phyloP scores from a whole-genome alignment of 2,113 vertebrate species.

The Anseranas semipalmata region DNA sequence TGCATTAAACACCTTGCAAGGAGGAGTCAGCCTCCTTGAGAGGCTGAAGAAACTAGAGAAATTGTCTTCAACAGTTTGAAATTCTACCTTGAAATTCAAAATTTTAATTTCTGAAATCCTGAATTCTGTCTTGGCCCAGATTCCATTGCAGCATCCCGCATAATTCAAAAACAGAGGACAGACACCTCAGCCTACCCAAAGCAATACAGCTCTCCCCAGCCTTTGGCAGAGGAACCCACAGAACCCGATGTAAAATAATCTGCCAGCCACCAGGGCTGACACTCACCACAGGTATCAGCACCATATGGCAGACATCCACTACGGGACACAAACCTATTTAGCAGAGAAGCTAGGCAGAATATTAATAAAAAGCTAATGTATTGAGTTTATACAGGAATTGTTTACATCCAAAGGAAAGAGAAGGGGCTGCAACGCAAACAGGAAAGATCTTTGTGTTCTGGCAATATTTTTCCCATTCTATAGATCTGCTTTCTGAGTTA shows the following conservation, averaged over 20 bases:
- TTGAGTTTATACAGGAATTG: fast-evolving
- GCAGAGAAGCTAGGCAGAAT: not conserved
- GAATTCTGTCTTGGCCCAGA: not conserved
- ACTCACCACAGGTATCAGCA: not conserved
- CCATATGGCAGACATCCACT: not conserved
- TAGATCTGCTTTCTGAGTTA: not conserved
- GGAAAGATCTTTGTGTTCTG: not conserved
- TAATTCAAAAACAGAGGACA: not conserved
- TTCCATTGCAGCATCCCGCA: not conserved
- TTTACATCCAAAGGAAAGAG: not conserved
- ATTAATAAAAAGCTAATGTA: not conserved
- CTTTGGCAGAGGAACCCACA: not conserved
- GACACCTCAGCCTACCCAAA: not conserved
- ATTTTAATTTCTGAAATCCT: not conserved
- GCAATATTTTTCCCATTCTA: not conserved
- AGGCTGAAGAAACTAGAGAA: not conserved
- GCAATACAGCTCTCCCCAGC: not conserved
- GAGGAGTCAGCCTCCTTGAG: not conserved
- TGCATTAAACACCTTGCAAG: not conserved
- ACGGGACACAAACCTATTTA: not conserved
- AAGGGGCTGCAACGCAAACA: not conserved
- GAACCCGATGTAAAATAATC: not conserved
- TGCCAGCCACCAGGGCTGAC: not conserved
- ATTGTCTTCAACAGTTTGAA: not conserved
- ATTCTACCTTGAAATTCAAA: not conserved